These are phyloP conservation scores for Popillia japonica DNA, from an alignment of 1,140 invertebrate genomes.

Conservation along the genomic window DNA sequence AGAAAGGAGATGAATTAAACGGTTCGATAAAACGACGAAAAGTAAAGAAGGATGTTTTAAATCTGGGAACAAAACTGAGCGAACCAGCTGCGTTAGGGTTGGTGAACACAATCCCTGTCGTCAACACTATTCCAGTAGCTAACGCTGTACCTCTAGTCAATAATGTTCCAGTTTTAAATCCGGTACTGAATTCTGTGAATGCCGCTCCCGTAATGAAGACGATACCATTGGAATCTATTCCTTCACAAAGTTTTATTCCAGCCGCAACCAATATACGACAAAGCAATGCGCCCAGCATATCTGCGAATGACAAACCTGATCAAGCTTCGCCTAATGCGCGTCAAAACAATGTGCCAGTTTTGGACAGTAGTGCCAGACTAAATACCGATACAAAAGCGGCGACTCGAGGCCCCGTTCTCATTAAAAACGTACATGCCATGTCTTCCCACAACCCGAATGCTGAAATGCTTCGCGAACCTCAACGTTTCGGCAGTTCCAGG, in stretches of 20 bases:
- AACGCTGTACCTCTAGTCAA: background rate
- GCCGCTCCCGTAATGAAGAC: background rate
- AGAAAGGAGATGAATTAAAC: background rate
- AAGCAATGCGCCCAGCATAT: too few relatives aligned
- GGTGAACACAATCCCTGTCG: background rate
- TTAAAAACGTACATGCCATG: too few relatives aligned
- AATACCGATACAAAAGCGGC: too few relatives aligned
- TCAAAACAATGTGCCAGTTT: background rate
- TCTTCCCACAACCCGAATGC: too few relatives aligned
- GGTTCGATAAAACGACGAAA: background rate
- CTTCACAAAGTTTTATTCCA: background rate
- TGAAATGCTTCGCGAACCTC: background rate
- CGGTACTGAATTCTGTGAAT: background rate
- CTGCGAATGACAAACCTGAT: too few relatives aligned
- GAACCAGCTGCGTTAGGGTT: background rate
- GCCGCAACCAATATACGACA: background rate
- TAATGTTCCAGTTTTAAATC: background rate
- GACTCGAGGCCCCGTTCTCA: too few relatives aligned
- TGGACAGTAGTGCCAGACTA: background rate
- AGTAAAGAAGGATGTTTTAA: background rate
- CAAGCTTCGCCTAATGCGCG: too few relatives aligned
- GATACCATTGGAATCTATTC: background rate
- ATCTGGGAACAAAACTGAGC: background rate
- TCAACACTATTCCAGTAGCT: background rate
- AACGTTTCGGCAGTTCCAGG: background rate